Evolutionary conservation across 2,113 vertebrate species (phyloP), one percentile per base, ranked within the genome.

Genomic region (Seriola quinqueradiata): DNA sequence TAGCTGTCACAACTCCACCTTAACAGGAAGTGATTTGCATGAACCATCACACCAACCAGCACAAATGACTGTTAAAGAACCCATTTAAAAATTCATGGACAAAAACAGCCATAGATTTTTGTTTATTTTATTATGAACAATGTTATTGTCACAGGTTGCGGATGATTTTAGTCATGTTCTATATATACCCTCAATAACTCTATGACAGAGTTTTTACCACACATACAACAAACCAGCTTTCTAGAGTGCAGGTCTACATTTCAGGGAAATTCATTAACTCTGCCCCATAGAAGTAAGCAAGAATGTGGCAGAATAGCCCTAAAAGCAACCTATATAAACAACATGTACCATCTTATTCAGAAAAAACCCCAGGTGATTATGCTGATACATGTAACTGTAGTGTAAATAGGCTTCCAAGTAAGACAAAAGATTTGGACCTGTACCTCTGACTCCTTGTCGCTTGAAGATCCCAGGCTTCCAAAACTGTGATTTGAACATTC

Each of bases 401-500:
- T 19, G 19, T n/a, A 36, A 44, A 57, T 1, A 21, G 13, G 38
- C 28, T 57, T 54, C 14, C 17, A 70, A 54, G 1, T 17, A 25
- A 34, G 17, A 67, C 28, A 50, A 46, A 52, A 34, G 1, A 58
- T 57, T 50, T 70, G 17, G 1, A 57, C 4, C 70, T 95, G 86
- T 95, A 99, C 98, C 97, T 99, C 98, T 25, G 97, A 99, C 91
- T 99, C 98, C 93, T 99, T 99, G 94, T 99, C 98, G 57, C 98
- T 99, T 91, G 96, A 97, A 90, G 98, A 99, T 89, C 98, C 98
- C 82, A 99, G 95, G 91, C 98, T 99, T 94, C 98, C 98, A 88
- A 99, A 99, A 95, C 98, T 99, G 89, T 99, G 98, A 96, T 99
- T 99, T 87, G 98, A 99, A 94, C 97, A 99, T 96, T 99, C 98